These are phyloP conservation scores for Blastobasis lacticolella DNA, from an alignment of 2,888 invertebrate genomes.

Conservation along the genomic window DNA sequence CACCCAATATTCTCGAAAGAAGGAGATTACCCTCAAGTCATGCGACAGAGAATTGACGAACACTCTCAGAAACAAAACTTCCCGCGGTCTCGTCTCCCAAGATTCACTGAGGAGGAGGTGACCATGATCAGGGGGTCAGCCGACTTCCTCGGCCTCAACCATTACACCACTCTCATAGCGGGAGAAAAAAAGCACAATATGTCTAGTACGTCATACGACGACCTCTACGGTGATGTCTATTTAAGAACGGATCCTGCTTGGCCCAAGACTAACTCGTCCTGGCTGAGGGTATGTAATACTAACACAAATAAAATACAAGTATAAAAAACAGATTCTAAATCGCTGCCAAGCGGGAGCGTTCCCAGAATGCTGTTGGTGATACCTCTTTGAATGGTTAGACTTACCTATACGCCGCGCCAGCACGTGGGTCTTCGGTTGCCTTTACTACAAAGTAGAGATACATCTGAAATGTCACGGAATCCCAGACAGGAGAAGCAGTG, in stretches of 20 bases:
- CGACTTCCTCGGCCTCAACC: conserved; percentile 84
- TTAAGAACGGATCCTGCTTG: conserved; percentile 57
- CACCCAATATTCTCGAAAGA: conserved; percentile 76
- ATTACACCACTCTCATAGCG: conserved; percentile 77
- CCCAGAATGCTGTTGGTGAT: background rate
- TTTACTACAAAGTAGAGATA: no score
- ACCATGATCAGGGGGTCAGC: conserved; percentile 69
- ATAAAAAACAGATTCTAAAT: background rate
- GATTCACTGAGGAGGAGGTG: conserved; percentile 72
- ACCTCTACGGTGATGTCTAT: conserved; percentile 47
- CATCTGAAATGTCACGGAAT: no score
- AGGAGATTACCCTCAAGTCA: conserved; percentile 79
- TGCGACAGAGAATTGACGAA: conserved; percentile 73
- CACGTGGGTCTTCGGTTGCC: accelerated
- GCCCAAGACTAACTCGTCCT: conserved; percentile 61
- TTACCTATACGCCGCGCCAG: background rate
- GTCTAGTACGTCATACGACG: conserved; percentile 39
- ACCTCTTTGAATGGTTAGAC: background rate
- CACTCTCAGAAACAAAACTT: conserved; percentile 76
- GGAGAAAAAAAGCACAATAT: conserved; percentile 34
- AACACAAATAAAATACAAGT: background rate
- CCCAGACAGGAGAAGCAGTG: no score
- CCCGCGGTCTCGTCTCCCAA: conserved; percentile 75
- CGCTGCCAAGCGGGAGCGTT: background rate
- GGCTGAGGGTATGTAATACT: conserved; percentile 56